phyloP scores from a whole-genome alignment of 2,113 vertebrate genomes.

The Pipa parva region DNA sequence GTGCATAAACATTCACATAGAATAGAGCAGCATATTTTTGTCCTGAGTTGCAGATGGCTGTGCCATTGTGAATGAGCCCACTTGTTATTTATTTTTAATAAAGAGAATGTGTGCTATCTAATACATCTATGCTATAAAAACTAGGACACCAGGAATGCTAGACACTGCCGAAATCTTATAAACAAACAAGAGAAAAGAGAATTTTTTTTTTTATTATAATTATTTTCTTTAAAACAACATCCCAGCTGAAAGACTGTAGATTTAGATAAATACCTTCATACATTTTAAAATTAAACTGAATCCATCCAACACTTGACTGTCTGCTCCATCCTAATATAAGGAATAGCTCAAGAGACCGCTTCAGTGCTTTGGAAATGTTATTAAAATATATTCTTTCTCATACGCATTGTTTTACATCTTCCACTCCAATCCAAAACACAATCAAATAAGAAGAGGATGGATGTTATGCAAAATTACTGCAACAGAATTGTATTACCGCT shows the following conservation, averaged over 20 bases:
- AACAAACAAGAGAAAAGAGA: conserved; percentile 2
- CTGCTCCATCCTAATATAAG: conserved; percentile 9
- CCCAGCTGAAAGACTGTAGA: conserved; percentile 19
- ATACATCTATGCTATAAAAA: neutral
- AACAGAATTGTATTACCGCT: conserved; percentile 1
- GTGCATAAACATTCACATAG: too few species aligned
- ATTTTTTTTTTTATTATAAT: neutral
- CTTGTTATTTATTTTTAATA: too few species aligned
- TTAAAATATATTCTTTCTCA: conserved; percentile 26
- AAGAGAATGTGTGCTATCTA: too few species aligned
- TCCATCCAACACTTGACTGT: conserved; percentile 20
- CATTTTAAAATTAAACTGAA: conserved; percentile 34
- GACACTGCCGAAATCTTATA: conserved; percentile 7
- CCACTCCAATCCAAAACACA: conserved; percentile 14
- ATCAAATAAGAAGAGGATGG: conserved; percentile 15
- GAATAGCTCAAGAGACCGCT: conserved; percentile 3
- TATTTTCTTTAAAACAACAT: conserved; percentile 10
- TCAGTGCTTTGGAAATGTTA: conserved; percentile 9
- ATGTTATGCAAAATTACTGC: conserved; percentile 19
- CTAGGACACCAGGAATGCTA: neutral
- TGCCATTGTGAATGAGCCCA: too few species aligned
- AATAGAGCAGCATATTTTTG: neutral
- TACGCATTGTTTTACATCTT: conserved; percentile 30
- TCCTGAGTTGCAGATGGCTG: too few species aligned
- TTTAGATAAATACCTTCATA: conserved; percentile 31